Evolutionary conservation across 1,140 invertebrate genomes (phyloP).

Genomic region (Mizuhopecten yessoensis): DNA sequence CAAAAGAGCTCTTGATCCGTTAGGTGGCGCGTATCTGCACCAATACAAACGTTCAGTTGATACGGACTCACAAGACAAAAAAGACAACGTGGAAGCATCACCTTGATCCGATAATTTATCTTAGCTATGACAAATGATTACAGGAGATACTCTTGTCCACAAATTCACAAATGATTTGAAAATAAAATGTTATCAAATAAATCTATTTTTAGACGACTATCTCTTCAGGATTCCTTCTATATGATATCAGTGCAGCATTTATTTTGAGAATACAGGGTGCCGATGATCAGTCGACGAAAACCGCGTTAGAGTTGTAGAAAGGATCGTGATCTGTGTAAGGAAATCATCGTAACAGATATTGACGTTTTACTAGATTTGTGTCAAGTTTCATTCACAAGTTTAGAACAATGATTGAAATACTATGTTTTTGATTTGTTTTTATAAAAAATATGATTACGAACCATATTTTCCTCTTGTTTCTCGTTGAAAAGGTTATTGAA

Average conservation of each 20-base stretch:
- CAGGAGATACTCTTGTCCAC: background rate
- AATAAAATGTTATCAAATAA: background rate
- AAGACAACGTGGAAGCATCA: background rate
- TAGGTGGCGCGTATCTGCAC: conserved; percentile 50
- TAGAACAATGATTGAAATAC: no score
- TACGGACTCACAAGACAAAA: background rate
- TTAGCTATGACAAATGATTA: background rate
- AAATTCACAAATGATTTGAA: background rate
- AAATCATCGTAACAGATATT: no score
- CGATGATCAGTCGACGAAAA: no score
- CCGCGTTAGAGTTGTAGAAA: no score
- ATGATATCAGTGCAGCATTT: background rate
- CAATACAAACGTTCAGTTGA: conserved; percentile 45
- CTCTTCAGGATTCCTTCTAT: background rate
- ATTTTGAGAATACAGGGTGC: no score
- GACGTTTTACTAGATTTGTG: no score
- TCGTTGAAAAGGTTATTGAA: no score
- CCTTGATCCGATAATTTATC: background rate
- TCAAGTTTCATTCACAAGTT: no score
- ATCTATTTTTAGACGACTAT: conserved; percentile 35
- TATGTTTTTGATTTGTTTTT: no score
- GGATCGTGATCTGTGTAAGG: no score
- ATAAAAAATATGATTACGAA: no score
- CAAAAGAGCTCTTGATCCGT: conserved; percentile 50
- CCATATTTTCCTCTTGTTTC: no score